Percentiles rank a stretch among this genome's conserved stretches.
These are phyloP conservation scores for Sakesphorus luctuosus DNA, from an alignment of 2,113 vertebrate genomes.

Conservation along the genomic window DNA sequence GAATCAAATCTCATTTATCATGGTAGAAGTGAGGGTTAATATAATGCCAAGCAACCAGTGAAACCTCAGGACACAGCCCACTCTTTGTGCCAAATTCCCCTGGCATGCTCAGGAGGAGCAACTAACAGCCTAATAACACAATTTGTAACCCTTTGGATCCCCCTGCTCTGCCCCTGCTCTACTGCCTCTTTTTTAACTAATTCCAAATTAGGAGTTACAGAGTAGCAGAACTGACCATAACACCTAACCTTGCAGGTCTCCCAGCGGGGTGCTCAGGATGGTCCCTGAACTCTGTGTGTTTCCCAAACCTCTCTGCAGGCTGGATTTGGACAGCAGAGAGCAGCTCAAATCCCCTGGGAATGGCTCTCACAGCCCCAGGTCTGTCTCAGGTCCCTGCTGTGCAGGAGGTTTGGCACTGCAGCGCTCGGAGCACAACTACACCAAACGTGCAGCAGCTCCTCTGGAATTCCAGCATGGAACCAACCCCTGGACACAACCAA, in stretches of 20 bases:
- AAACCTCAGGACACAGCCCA: background rate
- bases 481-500: background rate
- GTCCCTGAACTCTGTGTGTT: background rate
- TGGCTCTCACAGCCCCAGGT: background rate
- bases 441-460: constrained; percentile 7
- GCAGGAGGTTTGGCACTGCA: background rate
- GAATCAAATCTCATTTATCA: background rate
- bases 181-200: background rate
- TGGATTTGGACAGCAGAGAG: background rate
- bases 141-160: background rate
- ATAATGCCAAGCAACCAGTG: background rate
- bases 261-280: background rate
- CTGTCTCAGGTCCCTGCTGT: background rate
- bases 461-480: background rate
- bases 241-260: background rate
- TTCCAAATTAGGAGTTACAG: background rate
- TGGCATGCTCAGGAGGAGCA: background rate
- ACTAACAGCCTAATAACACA: background rate
- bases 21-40: background rate
- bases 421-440: background rate
- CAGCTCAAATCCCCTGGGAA: background rate
- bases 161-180: background rate
- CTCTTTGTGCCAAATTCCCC: background rate
- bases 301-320: background rate
- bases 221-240: background rate